These are phyloP conservation scores for Ligdia adustata DNA, from an alignment of 2,888 invertebrate genomes.

Conservation along the genomic window DNA sequence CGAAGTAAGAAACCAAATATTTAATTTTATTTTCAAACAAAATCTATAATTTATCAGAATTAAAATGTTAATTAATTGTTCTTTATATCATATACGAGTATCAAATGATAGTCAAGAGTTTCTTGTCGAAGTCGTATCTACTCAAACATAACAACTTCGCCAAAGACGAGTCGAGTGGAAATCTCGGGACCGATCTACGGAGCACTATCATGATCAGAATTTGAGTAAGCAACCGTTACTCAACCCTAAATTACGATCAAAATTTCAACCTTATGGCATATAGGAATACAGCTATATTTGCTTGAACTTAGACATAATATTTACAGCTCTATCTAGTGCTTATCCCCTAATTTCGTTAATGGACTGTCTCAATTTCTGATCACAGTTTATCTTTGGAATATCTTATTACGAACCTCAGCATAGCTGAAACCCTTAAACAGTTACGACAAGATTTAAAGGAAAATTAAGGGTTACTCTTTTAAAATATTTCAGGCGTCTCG, in stretches of 20 bases:
- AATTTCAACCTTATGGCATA: slow-evolving; percentile 26
- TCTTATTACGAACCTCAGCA: neutral
- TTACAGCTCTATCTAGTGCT: slow-evolving; percentile 26
- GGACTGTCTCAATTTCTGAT: slow-evolving; percentile 35
- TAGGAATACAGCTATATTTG: slow-evolving; percentile 12
- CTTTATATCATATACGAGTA: neutral
- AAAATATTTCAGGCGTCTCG: neutral
- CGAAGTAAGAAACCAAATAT: too few species aligned
- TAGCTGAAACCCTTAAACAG: too few species aligned
- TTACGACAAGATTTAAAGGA: too few species aligned
- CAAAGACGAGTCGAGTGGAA: slow-evolving; percentile 40
- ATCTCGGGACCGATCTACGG: slow-evolving; percentile 46
- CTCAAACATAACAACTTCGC: slow-evolving; percentile 37
- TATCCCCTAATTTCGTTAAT: slow-evolving; percentile 35
- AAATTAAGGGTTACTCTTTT: neutral
- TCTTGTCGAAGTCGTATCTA: slow-evolving; percentile 12
- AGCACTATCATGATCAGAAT: slow-evolving; percentile 41
- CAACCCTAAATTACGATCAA: slow-evolving; percentile 24
- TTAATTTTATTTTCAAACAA: too few species aligned
- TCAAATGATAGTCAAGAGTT: neutral
- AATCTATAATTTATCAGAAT: too few species aligned
- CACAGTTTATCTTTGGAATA: slow-evolving; percentile 14
- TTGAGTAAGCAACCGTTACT: slow-evolving; percentile 38
- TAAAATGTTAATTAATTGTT: too few species aligned
- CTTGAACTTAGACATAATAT: slow-evolving; percentile 3